These are phyloP conservation scores for Crypturellus tataupa DNA, from an alignment of 2,797 vertebrate genomes.

Conservation along the genomic window DNA sequence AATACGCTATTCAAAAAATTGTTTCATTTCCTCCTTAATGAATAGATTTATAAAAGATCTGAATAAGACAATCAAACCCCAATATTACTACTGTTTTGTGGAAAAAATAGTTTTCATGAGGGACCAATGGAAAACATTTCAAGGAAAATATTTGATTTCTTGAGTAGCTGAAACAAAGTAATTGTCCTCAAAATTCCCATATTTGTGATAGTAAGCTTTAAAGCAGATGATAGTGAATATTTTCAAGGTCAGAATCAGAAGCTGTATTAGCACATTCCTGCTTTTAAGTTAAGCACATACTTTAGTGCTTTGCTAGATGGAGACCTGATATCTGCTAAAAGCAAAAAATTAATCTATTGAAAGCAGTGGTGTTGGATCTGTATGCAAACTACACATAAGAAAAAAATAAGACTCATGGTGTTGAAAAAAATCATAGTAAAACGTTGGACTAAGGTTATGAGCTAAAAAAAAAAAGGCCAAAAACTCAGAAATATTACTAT, in stretches of 20 bases:
- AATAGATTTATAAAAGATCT: not conserved
- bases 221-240: constrained; percentile 24
- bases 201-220: not conserved
- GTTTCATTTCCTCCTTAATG: not conserved
- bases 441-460: not conserved
- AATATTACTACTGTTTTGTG: not conserved
- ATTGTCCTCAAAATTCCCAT: constrained; percentile 21
- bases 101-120: constrained; percentile 14
- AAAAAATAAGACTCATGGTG: constrained; percentile 64
- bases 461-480: constrained; percentile 29
- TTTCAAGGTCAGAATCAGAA: constrained; percentile 49
- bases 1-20: rapidly evolving
- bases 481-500: constrained; percentile 10
- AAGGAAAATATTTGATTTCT: constrained; percentile 20
- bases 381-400: constrained; percentile 18
- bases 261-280: constrained; percentile 49
- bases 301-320: constrained; percentile 54
- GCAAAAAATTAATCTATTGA: constrained; percentile 55
- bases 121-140: not conserved
- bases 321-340: constrained; percentile 67
- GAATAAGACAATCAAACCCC: not conserved
- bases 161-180: not conserved
- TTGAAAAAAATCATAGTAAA: constrained; percentile 44
- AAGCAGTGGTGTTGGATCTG: constrained; percentile 27
- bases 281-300: constrained; percentile 59